Evolutionary conservation across 1,140 invertebrate genomes (phyloP).

Genomic region (Heterodera schachtii): DNA sequence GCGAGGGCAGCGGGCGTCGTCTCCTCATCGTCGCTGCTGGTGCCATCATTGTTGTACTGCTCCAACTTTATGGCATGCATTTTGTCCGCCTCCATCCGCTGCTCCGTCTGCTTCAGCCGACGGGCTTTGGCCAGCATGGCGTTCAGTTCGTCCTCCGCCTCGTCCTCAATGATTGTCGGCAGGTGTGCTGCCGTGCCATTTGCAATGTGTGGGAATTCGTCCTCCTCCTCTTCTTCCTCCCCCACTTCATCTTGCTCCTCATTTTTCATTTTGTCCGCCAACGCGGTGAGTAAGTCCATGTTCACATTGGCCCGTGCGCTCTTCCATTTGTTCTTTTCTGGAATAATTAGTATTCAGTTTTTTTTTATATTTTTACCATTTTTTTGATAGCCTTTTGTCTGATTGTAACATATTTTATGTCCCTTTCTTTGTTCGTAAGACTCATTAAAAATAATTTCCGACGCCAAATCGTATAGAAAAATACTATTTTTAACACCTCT

Average conservation of each 20-base stretch:
- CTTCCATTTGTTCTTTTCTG: constrained; percentile 15
- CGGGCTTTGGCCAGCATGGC: constrained; percentile 37
- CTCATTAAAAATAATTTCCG: too few relatives aligned
- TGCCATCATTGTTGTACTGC: background rate
- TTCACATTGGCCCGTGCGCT: constrained; percentile 3
- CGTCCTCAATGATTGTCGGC: constrained; percentile 43
- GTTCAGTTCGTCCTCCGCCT: constrained; percentile 53
- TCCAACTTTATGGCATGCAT: background rate
- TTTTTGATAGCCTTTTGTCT: too few relatives aligned
- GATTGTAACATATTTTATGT: too few relatives aligned
- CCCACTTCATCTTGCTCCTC: constrained; percentile 29
- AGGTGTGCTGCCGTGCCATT: background rate
- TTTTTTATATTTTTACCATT: too few relatives aligned
- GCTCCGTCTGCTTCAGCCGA: constrained; percentile 35
- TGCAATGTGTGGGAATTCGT: background rate
- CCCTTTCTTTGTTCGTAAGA: too few relatives aligned
- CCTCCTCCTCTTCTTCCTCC: constrained; percentile 28
- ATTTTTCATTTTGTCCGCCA: constrained; percentile 24
- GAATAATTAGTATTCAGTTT: too few relatives aligned
- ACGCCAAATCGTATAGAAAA: too few relatives aligned
- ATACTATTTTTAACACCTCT: too few relatives aligned
- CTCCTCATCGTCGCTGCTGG: constrained; percentile 47
- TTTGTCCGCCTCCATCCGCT: background rate
- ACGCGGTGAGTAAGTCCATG: background rate
- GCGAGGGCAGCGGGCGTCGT: background rate